Evolutionary conservation across 2,888 invertebrate genomes (phyloP).

Genomic region (Spodoptera exigua): DNA sequence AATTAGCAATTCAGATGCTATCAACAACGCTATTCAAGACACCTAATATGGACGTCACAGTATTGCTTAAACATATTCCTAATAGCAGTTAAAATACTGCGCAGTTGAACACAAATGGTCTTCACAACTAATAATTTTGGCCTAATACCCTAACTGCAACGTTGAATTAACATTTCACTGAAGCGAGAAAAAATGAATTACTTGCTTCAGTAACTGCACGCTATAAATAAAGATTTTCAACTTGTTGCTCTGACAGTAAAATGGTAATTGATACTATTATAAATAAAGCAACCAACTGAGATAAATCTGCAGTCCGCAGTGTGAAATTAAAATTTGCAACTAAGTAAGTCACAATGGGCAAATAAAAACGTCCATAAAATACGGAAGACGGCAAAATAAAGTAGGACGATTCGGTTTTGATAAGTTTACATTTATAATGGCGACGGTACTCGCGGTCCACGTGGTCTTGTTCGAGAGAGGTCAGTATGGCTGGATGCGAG

Average conservation of each 20-base stretch:
- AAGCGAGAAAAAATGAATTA: slow-evolving; percentile 30
- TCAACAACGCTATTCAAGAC: slow-evolving; percentile 22
- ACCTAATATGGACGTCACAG: slow-evolving; percentile 19
- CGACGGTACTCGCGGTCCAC: slow-evolving; percentile 19
- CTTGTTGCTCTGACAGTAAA: slow-evolving; percentile 28
- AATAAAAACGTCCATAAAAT: slow-evolving; percentile 11
- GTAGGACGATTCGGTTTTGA: not conserved
- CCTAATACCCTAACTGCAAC: slow-evolving; percentile 25
- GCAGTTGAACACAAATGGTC: slow-evolving; percentile 14
- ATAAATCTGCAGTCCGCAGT: slow-evolving; percentile 33
- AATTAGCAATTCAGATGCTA: slow-evolving; percentile 25
- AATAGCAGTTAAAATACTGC: no score
- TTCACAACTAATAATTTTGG: slow-evolving; percentile 20
- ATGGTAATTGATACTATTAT: slow-evolving; percentile 48
- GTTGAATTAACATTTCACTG: slow-evolving; percentile 27
- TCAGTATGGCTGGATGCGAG: slow-evolving; percentile 50
- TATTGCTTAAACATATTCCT: no score
- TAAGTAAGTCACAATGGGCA: slow-evolving; percentile 12
- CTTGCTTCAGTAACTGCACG: slow-evolving; percentile 38
- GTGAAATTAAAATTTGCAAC: slow-evolving; percentile 19
- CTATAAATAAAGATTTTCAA: slow-evolving; percentile 31
- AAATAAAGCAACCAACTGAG: slow-evolving; percentile 42
- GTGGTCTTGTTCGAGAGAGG: slow-evolving; percentile 42
- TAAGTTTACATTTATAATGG: slow-evolving; percentile 10
- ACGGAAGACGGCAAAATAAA: slow-evolving; percentile 17